Evolutionary conservation across 2,113 vertebrate species (phyloP).

Genomic region (Apaloderma vittatum): DNA sequence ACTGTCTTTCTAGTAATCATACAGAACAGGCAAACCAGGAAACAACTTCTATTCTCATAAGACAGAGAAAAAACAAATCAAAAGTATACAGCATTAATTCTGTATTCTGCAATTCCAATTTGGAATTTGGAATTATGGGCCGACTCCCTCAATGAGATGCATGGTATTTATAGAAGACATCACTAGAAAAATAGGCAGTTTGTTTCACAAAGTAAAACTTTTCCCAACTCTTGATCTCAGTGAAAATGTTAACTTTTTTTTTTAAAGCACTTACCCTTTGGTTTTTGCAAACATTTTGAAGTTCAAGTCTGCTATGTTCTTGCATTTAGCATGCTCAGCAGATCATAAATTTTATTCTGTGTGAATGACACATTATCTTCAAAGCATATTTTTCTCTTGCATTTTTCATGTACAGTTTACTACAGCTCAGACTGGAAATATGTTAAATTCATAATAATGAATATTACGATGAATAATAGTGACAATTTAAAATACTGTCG

Average conservation of each 20-base stretch:
- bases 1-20: background rate
- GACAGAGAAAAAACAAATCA: background rate
- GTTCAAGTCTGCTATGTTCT: slow-evolving; percentile 26
- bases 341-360: slow-evolving; percentile 69
- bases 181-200: background rate
- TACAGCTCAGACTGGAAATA: slow-evolving; percentile 64
- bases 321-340: slow-evolving; percentile 60
- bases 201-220: slow-evolving; percentile 33
- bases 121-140: background rate
- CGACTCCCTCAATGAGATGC: background rate
- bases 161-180: background rate
- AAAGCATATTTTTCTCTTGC: slow-evolving; percentile 73
- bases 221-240: background rate
- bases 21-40: background rate
- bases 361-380: slow-evolving; percentile 66
- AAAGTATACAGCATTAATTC: background rate
- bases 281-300: slow-evolving; percentile 51
- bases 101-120: background rate
- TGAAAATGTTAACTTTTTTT: background rate
- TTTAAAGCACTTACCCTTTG: background rate
- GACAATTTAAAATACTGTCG: slow-evolving; percentile 50
- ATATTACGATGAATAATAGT: slow-evolving; percentile 43
- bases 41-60: background rate
- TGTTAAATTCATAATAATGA: slow-evolving; percentile 64
- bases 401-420: slow-evolving; percentile 69